Evolutionary conservation across 2,888 invertebrate genomes (phyloP).

Genomic region (Drosophila seclusa): DNA sequence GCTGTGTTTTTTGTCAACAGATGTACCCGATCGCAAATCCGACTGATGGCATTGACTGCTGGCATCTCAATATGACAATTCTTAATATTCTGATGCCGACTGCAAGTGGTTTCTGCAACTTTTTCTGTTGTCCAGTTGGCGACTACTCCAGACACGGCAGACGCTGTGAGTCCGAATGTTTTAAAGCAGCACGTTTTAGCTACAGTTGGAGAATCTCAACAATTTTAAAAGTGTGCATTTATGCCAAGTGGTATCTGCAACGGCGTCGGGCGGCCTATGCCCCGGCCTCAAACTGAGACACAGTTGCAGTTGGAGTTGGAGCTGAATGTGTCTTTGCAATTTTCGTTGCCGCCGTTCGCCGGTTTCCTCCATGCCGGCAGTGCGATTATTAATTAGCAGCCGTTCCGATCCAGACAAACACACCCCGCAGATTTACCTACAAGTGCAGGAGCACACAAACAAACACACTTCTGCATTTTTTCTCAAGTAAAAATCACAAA

Average conservation of each 20-base stretch:
- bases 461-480: constrained; percentile 50
- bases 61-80: constrained; percentile 78
- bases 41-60: constrained; percentile 55
- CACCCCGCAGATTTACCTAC: constrained; percentile 31
- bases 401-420: constrained; percentile 47
- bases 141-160: constrained; percentile 42
- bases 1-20: constrained; percentile 40
- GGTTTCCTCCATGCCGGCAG: constrained; percentile 43
- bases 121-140: constrained; percentile 50
- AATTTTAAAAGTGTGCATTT: constrained; percentile 81
- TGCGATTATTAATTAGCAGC: constrained; percentile 77
- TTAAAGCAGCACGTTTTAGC: constrained; percentile 78
- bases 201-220: constrained; percentile 81
- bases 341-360: constrained; percentile 39
- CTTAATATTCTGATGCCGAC: constrained; percentile 76
- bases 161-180: constrained; percentile 56
- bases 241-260: constrained; percentile 77
- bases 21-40: constrained; percentile 32
- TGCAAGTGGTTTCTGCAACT: constrained; percentile 62
- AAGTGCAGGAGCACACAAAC: constrained; percentile 10
- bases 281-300: constrained; percentile 2
- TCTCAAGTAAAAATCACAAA: constrained; percentile 74
- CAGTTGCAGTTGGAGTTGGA: constrained; percentile 29
- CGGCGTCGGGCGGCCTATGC: constrained; percentile 50
- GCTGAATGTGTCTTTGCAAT: constrained; percentile 44